A percentile compares a stretch with the other conserved stretches of the same genome.
These are phyloP conservation scores for Anas acuta DNA, from an alignment of 2,797 vertebrate species.

Conservation along the genomic window DNA sequence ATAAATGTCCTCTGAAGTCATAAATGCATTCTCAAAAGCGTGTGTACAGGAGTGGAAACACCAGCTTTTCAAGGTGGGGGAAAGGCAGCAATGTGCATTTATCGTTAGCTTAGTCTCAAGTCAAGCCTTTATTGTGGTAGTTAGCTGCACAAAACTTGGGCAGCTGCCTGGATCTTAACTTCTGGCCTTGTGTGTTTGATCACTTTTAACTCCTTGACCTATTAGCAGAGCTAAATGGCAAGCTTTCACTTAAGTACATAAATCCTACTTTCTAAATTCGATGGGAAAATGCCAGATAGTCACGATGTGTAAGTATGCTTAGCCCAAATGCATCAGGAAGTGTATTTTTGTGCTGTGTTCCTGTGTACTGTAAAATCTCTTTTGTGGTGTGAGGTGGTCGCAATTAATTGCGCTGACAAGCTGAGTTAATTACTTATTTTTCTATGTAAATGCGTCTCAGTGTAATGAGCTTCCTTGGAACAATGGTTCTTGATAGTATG, in stretches of 20 bases:
- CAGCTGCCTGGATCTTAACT: neutral
- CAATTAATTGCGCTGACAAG: neutral
- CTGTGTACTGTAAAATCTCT: neutral
- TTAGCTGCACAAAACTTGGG: neutral
- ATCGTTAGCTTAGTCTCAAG: neutral
- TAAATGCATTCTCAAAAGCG: fast-evolving
- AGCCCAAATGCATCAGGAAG: neutral
- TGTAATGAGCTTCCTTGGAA: neutral
- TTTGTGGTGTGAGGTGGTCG: neutral
- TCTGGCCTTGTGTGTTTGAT: neutral
- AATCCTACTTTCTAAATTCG: neutral
- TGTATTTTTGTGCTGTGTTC: neutral
- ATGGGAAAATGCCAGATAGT: neutral
- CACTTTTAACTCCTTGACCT: neutral
- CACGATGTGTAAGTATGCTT: fast-evolving
- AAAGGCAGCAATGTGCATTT: fast-evolving
- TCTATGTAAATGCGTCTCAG: neutral
- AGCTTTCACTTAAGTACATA: fast-evolving
- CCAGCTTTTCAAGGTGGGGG: neutral
- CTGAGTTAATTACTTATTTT: neutral
- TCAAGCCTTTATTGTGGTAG: neutral
- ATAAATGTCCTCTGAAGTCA: neutral
- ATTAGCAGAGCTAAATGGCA: neutral
- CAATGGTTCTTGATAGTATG: neutral
- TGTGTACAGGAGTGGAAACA: neutral